Conservation (phyloP, 1,140 invertebrate genomes). For the Frieseomelitta varia region DNA sequence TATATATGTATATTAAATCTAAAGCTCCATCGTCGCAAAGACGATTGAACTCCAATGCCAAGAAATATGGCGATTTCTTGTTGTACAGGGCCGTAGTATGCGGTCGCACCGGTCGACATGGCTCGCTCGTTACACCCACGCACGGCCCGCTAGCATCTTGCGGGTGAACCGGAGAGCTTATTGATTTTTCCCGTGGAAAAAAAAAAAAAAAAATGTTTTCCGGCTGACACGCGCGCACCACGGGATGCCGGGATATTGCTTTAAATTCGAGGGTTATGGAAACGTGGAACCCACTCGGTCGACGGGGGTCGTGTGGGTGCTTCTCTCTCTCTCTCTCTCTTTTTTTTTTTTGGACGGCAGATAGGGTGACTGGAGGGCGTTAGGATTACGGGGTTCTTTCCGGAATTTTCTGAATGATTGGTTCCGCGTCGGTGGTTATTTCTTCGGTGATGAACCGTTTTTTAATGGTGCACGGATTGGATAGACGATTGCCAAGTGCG, state of each 20-base stretch:
- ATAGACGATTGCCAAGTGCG: neutral
- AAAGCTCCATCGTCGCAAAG: too few species aligned
- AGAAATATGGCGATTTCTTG: neutral
- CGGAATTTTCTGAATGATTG: constrained; percentile 1
- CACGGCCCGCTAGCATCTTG: neutral
- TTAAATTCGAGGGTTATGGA: constrained; percentile 26
- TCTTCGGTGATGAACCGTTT: neutral
- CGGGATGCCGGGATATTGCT: constrained; percentile 6
- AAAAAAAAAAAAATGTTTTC: constrained; percentile 17
- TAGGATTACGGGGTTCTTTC: neutral
- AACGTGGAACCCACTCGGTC: neutral
- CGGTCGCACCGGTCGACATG: constrained; percentile 7
- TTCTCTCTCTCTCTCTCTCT: too few species aligned
- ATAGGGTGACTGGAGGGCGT: neutral
- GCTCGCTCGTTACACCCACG: neutral
- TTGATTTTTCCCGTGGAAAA: constrained; percentile 7
- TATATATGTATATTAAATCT: too few species aligned
- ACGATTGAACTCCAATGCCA: too few species aligned
- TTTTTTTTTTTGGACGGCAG: neutral
- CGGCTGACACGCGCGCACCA: constrained; percentile 11
- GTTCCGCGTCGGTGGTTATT: neutral
- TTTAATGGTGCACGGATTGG: neutral
- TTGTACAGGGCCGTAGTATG: neutral
- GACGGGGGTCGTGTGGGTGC: neutral
- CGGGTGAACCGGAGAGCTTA: neutral